Conservation (phyloP, 2,888 invertebrate species). For the Electrophaes corylata region DNA sequence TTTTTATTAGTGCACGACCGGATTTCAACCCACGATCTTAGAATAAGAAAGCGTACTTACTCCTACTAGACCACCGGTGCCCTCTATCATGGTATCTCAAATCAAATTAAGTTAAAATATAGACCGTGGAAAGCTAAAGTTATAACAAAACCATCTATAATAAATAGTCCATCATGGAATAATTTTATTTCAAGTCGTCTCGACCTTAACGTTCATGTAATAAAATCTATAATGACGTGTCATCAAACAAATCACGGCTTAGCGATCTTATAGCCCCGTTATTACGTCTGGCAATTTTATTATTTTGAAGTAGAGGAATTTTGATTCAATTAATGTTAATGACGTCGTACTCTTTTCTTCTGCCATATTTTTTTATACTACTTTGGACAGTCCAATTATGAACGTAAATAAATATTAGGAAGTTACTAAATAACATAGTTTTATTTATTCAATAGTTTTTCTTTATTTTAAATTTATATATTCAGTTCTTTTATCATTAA, state of each 20-base stretch:
- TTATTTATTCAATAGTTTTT: too few species aligned
- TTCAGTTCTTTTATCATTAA: too few species aligned
- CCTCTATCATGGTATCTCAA: too few species aligned
- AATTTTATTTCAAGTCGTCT: conserved; percentile 42
- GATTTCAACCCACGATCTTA: too few species aligned
- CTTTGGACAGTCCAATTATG: too few species aligned
- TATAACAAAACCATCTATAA: background rate
- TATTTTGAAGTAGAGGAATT: conserved; percentile 14
- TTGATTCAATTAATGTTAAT: background rate
- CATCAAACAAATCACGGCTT: conserved; percentile 52
- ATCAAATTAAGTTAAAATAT: background rate
- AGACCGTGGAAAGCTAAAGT: background rate
- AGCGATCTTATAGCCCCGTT: conserved; percentile 50
- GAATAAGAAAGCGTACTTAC: too few species aligned
- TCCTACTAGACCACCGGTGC: too few species aligned
- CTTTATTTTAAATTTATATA: too few species aligned
- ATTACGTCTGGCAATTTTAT: conserved; percentile 38
- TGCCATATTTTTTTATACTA: too few species aligned
- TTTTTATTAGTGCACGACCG: too few species aligned
- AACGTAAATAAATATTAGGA: too few species aligned
- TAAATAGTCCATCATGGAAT: conserved; percentile 32
- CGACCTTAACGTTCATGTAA: conserved; percentile 45
- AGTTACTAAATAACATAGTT: too few species aligned
- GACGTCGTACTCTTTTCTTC: background rate
- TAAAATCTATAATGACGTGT: conserved; percentile 51